These are phyloP conservation scores for Thera britannica DNA, from an alignment of 2,888 invertebrate species.

Conservation along the genomic window DNA sequence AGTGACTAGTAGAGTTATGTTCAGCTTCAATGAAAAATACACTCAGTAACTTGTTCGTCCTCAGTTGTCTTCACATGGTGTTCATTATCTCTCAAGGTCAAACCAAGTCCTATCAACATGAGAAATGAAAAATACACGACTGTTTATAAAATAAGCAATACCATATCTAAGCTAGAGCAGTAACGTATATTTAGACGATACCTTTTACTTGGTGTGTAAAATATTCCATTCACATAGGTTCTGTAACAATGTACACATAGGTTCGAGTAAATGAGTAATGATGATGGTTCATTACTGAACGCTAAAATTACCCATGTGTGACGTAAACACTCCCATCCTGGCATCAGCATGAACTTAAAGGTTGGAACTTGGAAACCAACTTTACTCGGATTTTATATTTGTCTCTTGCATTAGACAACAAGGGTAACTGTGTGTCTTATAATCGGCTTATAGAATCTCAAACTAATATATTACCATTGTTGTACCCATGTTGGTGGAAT, in stretches of 20 bases:
- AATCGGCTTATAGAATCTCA: no score
- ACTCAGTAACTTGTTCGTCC: not conserved
- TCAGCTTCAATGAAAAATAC: not conserved
- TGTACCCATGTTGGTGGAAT: no score
- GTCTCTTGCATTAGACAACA: not conserved
- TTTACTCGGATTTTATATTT: slow-evolving; percentile 3
- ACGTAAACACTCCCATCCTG: slow-evolving; percentile 49
- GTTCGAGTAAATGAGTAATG: slow-evolving; percentile 25
- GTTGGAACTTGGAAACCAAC: slow-evolving; percentile 20
- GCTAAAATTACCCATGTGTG: slow-evolving; percentile 56
- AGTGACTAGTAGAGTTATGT: not conserved
- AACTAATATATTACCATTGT: no score
- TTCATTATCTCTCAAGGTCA: not conserved
- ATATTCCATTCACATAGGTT: slow-evolving; percentile 3
- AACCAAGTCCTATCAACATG: not conserved
- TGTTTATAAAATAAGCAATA: not conserved
- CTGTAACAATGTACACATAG: slow-evolving; percentile 10
- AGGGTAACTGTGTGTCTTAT: not conserved
- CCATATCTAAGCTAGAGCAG: no score
- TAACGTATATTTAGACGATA: not conserved
- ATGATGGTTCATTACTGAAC: slow-evolving; percentile 50
- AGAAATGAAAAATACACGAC: not conserved
- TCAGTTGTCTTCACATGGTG: not conserved
- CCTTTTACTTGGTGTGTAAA: not conserved
- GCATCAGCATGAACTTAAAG: slow-evolving; percentile 38